Base-by-base conservation (phyloP, 2,797 vertebrate species). In the Sebastes oblongus region DNA sequence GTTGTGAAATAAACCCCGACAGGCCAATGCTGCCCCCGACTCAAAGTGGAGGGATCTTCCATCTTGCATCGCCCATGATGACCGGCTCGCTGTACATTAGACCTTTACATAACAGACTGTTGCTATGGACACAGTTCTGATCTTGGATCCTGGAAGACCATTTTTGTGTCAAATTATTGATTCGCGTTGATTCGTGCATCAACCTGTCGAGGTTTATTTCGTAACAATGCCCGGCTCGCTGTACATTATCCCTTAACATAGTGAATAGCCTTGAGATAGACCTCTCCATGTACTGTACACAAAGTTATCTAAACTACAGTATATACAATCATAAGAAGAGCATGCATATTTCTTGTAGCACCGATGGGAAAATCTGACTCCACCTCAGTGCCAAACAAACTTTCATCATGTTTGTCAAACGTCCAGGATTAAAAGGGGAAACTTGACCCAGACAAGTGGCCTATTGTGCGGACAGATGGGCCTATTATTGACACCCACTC, bases 401-500 rank as follows among this genome's bases (percentile, higher is more conserved):
- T 78, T 84, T 88, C 46, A 84, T 81, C 75, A 66, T 81, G 36
- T 86, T 84, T 62, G 67, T 85, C 60, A 86, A 80, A 90, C 80
- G 54, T 72, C 72, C 71, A 80, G 75, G 79, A 89, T 83, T 84
- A 88, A 85, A 85, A 90, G 27, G 42, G 75, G 77, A 60, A 76
- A 56, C 77, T 82, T 82, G 67, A 81, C 65, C 68, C 66, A 86
- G 90, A 95, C 91, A 94, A 93, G 71, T 5, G 39, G 68, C 4
- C 81, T 69, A 87, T 93, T 94, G 91, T 94, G 69, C 42, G 27
- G 74, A 89, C 85, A 88, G 87, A 91, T 70, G 72, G 81, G 69
- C 42, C 86, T 58, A 87, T 83, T 83, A 87, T 80, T 86, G 86
- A 94, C 90, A 87, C 88, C 92, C 91, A 91, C 92, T 84, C 80